A percentile compares a stretch with the other conserved stretches of the same genome.
Conservation (phyloP, 92 coral and sea anemone genomes). For the Paragorgia papillata region DNA sequence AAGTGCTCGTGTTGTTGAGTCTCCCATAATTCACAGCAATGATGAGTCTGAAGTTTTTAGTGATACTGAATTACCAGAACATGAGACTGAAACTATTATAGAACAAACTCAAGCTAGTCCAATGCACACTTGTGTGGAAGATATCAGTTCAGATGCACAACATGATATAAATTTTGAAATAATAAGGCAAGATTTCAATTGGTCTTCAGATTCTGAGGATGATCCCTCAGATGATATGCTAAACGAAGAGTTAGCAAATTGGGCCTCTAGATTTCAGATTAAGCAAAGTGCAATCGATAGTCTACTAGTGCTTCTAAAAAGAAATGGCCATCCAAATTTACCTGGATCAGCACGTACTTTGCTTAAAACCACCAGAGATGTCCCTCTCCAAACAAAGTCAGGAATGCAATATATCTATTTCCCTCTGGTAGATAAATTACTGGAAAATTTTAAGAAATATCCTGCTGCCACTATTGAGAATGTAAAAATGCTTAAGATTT, state of each 20-base stretch:
- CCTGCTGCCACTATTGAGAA: not conserved
- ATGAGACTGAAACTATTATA: too few relatives aligned
- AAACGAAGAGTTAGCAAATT: not conserved
- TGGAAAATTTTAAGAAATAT: not conserved
- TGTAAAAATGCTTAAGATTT: not conserved
- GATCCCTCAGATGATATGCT: not conserved
- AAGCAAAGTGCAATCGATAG: conserved; percentile 6
- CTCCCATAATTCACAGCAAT: too few relatives aligned
- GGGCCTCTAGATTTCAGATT: not conserved
- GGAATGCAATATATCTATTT: conserved; percentile 1
- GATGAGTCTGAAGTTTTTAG: too few relatives aligned
- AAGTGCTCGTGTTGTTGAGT: too few relatives aligned
- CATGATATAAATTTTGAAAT: too few relatives aligned
- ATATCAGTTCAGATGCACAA: too few relatives aligned
- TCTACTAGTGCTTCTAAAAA: not conserved
- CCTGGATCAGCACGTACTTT: not conserved
- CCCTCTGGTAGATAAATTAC: not conserved
- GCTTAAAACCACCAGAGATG: not conserved
- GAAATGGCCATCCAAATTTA: not conserved
- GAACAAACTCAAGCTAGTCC: too few relatives aligned
- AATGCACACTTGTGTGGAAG: too few relatives aligned
- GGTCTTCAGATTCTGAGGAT: not conserved
- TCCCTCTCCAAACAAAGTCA: not conserved
- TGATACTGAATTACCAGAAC: too few relatives aligned
- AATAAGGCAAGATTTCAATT: too few relatives aligned